Evolutionary conservation across 2,797 vertebrate species (phyloP).

Genomic region (Periophthalmus magnuspinnatus): DNA sequence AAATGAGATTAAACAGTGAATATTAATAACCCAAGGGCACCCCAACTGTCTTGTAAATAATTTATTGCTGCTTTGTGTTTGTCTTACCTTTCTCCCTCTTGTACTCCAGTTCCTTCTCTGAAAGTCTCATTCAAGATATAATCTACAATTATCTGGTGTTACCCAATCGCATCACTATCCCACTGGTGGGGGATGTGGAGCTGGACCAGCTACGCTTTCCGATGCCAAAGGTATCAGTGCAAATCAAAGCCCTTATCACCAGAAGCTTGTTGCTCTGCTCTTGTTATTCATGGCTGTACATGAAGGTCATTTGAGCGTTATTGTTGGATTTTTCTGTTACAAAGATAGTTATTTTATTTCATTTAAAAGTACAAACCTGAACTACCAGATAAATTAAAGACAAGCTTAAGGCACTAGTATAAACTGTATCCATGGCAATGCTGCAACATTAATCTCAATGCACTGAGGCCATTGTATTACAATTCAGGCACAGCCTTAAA

Average conservation of each 20-base stretch:
- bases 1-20: slow-evolving; percentile 49
- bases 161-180: slow-evolving; percentile 93
- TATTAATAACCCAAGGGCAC: slow-evolving; percentile 59
- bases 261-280: background rate
- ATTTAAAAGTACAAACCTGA: slow-evolving; percentile 1
- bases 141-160: slow-evolving; percentile 95
- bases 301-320: background rate
- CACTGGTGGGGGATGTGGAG: slow-evolving; percentile 90
- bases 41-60: slow-evolving; percentile 48
- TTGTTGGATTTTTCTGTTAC: background rate
- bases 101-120: slow-evolving; percentile 85
- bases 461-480: background rate
- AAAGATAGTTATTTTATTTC: background rate
- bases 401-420: slow-evolving; percentile 17
- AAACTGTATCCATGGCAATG: slow-evolving; percentile 44
- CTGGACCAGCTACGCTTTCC: slow-evolving; percentile 91
- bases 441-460: slow-evolving; percentile 10
- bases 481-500: background rate
- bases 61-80: slow-evolving; percentile 47
- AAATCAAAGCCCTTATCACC: slow-evolving; percentile 2
- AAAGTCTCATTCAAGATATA: slow-evolving; percentile 92
- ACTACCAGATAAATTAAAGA: slow-evolving; percentile 10
- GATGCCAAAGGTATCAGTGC: slow-evolving; percentile 87
- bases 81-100: slow-evolving; percentile 15
- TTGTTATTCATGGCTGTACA: background rate